phyloP scores from a whole-genome alignment of 2,888 invertebrate species.

The Calephelis perditalis region DNA sequence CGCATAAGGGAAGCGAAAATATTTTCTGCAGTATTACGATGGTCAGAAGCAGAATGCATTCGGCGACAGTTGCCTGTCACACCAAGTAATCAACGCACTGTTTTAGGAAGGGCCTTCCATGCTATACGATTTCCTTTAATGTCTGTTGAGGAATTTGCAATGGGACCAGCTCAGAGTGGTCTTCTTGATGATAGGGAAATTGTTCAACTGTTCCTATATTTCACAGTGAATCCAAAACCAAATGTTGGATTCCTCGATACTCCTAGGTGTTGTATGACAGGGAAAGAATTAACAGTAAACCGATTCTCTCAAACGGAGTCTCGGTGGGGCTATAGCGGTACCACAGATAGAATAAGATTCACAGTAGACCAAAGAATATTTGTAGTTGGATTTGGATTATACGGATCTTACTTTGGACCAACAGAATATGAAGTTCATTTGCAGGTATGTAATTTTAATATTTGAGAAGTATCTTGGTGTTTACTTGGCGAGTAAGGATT shows the following conservation, averaged over 20 bases:
- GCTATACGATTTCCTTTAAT: constrained; percentile 89
- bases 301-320: constrained; percentile 86
- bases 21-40: constrained; percentile 85
- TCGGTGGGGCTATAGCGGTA: constrained; percentile 91
- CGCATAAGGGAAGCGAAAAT: constrained; percentile 88
- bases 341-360: constrained; percentile 89
- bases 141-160: constrained; percentile 91
- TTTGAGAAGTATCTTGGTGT: too few relatives aligned
- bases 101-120: constrained; percentile 83
- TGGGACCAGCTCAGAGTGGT: constrained; percentile 85
- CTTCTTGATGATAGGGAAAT: constrained; percentile 87
- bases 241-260: constrained; percentile 83
- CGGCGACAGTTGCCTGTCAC: constrained; percentile 81
- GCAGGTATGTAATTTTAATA: constrained; percentile 47
- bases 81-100: constrained; percentile 82
- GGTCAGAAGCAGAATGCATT: constrained; percentile 86
- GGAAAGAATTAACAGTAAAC: constrained; percentile 86
- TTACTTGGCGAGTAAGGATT: too few relatives aligned
- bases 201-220: constrained; percentile 84
- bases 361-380: constrained; percentile 88
- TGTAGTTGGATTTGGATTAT: constrained; percentile 90
- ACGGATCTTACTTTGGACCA: constrained; percentile 88
- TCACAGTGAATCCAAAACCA: constrained; percentile 87
- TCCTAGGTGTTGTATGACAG: constrained; percentile 87
- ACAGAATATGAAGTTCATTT: constrained; percentile 88